Base-by-base conservation (phyloP, 2,888 invertebrate species). In the Trisateles emortualis region DNA sequence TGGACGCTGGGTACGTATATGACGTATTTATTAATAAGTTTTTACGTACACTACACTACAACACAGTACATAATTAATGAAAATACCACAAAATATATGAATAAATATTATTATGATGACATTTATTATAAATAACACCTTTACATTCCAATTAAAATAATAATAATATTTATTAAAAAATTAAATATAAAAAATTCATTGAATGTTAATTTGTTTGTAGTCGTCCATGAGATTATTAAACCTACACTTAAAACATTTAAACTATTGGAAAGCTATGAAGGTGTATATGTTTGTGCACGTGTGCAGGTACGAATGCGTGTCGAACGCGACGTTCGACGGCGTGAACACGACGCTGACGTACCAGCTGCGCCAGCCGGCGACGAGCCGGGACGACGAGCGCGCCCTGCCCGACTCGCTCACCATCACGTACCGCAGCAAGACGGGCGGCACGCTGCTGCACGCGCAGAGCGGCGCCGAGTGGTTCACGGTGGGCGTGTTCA, bases 291-390 rank as follows among this genome's bases (percentile, higher is more conserved):
- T 11, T 13, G 4, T n/a, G n/a, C n/a, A n/a, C n/a, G 8, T 36
- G 39, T n/a, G 17, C 60, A 89, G 90, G 8, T 98, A 97, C 87
- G 98, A 99, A 88, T 99, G 99, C 85, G 94, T 98, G 38, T 95
- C 97, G 0, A 97, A 97, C 82, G 96, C 96, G 43, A 98, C 98
- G 0, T 98, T 98, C 81, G 95, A 97, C 77, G 97, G 98, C 6
- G 92, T 93, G 56, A 94, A 94, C 73, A 94, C 95, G 4, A 93
- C 95, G 17, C 93, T 96, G 38, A 84, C 90, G 42, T 97, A 96
- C 84, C 77, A 83, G 51, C 93, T 95, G 72, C 85, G 86, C 13
- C 87, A 84, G 62, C 90, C 85, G 14, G 17, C n/a, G n/a, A n/a
- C n/a, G n/a, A n/a, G n/a, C n/a, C n/a, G n/a, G n/a, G n/a, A n/a